Evolutionary conservation across 1,140 invertebrate genomes (phyloP), one percentile per base, ranked within the genome.

Genomic region (Drosophila kepulauana): DNA sequence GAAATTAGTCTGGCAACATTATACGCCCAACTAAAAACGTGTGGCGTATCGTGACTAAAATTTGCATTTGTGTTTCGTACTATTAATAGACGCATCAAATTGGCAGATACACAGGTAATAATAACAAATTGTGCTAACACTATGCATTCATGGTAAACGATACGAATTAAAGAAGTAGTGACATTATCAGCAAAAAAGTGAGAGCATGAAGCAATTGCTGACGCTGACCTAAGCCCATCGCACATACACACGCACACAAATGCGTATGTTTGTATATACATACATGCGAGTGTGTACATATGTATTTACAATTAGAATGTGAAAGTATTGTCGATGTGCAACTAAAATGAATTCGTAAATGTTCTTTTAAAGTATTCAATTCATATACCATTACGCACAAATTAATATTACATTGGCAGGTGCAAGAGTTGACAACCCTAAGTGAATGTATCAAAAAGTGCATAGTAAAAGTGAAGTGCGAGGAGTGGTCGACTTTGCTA

Each of bases 311-410:
- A 76, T 63, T 38, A 68, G 64, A 87, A 88, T 87, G 84, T 87
- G 80, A 87, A 87, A 88, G 82, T 88, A 76, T 87, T 87, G 82
- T 78, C 52, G 73, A 62, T 78, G 82, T 87, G 64, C 64, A 86
- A 72, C 66, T 61, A 51, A 81, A 62, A 64, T 66, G 33, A 69
- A 46, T 43, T 48, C 5, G 33, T 52, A 38, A 62, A 62, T n/a
- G 25, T 62, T 20, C 51, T 57, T 43, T 2, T 43, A 11, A 52
- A 71, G 63, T 64, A 63, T 62, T n/a, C 54, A 56, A 56, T 49
- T n/a, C 10, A 16, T 33, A n/a, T 20, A 45, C 49, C 13, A 15
- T 30, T 20, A 56, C 33, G 41, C 13, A 5, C 7, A 52, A 11
- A 16, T 43, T 46, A 35, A 25, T 4, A 28, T 1, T 45, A 28